Percentiles rank a stretch among this genome's conserved stretches.
phyloP scores from a whole-genome alignment of 2,113 vertebrate species.

The Zosterops pallidus region DNA sequence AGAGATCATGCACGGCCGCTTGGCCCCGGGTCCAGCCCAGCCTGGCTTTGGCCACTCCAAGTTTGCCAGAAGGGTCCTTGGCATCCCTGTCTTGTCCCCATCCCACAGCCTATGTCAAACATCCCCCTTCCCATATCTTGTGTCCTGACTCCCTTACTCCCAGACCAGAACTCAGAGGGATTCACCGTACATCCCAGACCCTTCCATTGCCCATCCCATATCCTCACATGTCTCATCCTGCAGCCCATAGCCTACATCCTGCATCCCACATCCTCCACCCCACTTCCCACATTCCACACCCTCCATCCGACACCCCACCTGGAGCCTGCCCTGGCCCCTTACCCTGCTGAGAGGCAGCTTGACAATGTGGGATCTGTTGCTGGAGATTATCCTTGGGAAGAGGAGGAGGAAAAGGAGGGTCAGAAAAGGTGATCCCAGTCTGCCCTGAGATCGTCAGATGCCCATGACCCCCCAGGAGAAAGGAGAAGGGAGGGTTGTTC shows the following conservation, averaged over 20 bases:
- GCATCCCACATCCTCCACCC: neutral
- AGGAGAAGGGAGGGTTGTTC: rapidly evolving
- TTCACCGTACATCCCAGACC: neutral
- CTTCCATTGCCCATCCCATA: rapidly evolving
- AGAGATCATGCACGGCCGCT: slow-evolving; percentile 65
- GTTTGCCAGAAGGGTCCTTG: neutral
- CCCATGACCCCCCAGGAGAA: rapidly evolving
- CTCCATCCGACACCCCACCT: rapidly evolving
- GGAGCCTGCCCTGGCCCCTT: slow-evolving; percentile 62
- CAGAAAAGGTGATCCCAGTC: neutral
- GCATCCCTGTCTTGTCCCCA: neutral
- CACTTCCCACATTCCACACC: neutral
- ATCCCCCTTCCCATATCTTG: rapidly evolving
- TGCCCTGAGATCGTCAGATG: rapidly evolving
- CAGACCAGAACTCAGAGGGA: neutral
- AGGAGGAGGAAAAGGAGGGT: neutral
- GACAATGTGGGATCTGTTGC: slow-evolving; percentile 98
- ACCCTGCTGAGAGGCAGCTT: slow-evolving; percentile 99
- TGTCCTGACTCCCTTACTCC: neutral
- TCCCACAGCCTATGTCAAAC: neutral
- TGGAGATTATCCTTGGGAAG: slow-evolving; percentile 93
- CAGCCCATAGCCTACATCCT: neutral
- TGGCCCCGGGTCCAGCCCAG: rapidly evolving
- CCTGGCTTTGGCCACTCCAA: rapidly evolving
- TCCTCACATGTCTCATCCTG: neutral